Conservation (phyloP, 2,797 vertebrate genomes). For the Nyctalus aviator region DNA sequence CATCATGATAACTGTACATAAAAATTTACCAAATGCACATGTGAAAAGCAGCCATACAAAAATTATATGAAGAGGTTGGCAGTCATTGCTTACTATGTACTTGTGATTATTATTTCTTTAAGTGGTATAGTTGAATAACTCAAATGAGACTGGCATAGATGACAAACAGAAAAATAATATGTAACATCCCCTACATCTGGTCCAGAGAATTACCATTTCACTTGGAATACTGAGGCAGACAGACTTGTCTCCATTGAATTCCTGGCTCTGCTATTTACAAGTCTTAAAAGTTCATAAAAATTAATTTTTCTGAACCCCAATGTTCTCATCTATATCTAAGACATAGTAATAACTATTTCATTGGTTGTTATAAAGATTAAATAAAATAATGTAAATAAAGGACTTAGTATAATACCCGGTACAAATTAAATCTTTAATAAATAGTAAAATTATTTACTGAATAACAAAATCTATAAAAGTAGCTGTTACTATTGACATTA, state of each 20-base stretch:
- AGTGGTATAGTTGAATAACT: background rate
- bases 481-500: background rate
- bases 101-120: background rate
- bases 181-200: background rate
- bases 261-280: background rate
- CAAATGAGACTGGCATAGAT: background rate
- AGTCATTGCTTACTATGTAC: background rate
- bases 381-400: background rate
- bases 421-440: background rate
- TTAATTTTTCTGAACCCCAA: conserved; percentile 12
- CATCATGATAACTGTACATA: background rate
- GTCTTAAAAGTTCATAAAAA: background rate
- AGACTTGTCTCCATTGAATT: background rate
- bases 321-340: background rate
- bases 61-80: background rate
- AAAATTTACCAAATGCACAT: background rate
- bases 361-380: background rate
- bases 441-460: background rate
- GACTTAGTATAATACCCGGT: background rate
- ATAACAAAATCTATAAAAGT: background rate
- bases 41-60: background rate
- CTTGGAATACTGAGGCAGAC: background rate
- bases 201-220: background rate
- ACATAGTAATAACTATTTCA: background rate
- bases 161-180: conserved; percentile 2